Percentiles rank a stretch among this genome's conserved stretches.
phyloP scores from a whole-genome alignment of 2,113 vertebrate species.

The Nipponia nippon region DNA sequence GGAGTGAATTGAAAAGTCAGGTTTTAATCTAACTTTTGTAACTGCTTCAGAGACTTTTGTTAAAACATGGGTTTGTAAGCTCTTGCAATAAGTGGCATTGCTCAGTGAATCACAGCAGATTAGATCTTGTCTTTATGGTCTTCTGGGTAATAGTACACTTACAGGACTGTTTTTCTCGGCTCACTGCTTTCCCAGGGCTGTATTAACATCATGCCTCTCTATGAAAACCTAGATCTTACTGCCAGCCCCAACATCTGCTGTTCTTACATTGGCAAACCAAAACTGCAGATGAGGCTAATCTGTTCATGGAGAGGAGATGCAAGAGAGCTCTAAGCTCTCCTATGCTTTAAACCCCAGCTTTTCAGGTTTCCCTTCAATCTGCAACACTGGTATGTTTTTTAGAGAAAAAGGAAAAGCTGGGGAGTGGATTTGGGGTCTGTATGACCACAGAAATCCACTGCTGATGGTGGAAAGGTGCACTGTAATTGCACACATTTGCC shows the following conservation, averaged over 20 bases:
- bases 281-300: not conserved
- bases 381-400: not conserved
- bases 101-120: conserved; percentile 30
- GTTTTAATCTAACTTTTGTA: not conserved
- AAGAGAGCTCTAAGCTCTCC: not conserved
- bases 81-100: not conserved
- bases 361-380: not conserved
- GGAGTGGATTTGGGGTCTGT: not conserved
- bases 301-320: not conserved
- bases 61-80: not conserved
- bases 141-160: not conserved
- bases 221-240: not conserved
- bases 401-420: not conserved
- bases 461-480: not conserved
- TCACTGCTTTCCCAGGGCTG: conserved; percentile 8
- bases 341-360: not conserved
- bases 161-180: not conserved
- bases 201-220: not conserved
- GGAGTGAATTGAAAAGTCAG: not conserved
- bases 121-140: conserved; percentile 17
- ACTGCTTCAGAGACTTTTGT: not conserved
- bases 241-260: conserved; percentile 26
- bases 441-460: not conserved
- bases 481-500: not conserved
- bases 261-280: not conserved